Percentiles rank a stretch among this genome's conserved stretches.
Conservation (phyloP, 2,797 vertebrate species). For the Paedocypris micromegethes region DNA sequence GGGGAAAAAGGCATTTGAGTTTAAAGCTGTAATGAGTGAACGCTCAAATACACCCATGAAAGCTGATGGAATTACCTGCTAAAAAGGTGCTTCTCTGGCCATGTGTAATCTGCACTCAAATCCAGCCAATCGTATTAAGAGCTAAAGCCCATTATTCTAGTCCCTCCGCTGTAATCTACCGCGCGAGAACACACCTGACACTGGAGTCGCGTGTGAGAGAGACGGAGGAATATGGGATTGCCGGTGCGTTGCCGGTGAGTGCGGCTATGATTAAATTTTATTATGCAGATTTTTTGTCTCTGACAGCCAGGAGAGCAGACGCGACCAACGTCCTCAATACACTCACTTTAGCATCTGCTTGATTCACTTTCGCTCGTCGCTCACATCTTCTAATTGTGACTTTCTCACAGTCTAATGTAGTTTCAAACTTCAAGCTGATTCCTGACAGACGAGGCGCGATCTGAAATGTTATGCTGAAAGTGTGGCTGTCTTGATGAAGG, state of each 20-base stretch:
- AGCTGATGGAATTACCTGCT: slow-evolving; percentile 28
- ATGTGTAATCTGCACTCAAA: slow-evolving; percentile 39
- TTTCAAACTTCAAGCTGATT: slow-evolving; percentile 9
- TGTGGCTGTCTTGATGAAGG: background rate
- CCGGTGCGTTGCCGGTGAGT: slow-evolving; percentile 7
- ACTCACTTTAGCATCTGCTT: slow-evolving; percentile 13
- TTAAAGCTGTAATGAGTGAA: background rate
- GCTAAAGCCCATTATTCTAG: slow-evolving; percentile 38
- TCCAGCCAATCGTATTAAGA: slow-evolving; percentile 42
- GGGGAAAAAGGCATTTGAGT: too few relatives aligned
- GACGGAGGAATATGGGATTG: slow-evolving; percentile 17
- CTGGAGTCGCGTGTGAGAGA: slow-evolving; percentile 16
- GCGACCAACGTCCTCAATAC: background rate
- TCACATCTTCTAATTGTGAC: slow-evolving; percentile 16
- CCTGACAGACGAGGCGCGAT: slow-evolving; percentile 20
- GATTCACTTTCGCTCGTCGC: background rate
- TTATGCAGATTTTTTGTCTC: slow-evolving; percentile 19
- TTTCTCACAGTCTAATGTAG: slow-evolving; percentile 16
- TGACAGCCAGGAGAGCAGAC: slow-evolving; percentile 17
- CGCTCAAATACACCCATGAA: slow-evolving; percentile 1
- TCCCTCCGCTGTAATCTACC: slow-evolving; percentile 57
- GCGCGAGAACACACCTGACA: slow-evolving; percentile 22
- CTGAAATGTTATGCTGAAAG: slow-evolving; percentile 6
- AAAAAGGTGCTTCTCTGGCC: slow-evolving; percentile 22
- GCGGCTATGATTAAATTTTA: slow-evolving; percentile 29